Base-by-base conservation (phyloP, 92 coral and sea anemone species). In the Palythoa caribaeorum region DNA sequence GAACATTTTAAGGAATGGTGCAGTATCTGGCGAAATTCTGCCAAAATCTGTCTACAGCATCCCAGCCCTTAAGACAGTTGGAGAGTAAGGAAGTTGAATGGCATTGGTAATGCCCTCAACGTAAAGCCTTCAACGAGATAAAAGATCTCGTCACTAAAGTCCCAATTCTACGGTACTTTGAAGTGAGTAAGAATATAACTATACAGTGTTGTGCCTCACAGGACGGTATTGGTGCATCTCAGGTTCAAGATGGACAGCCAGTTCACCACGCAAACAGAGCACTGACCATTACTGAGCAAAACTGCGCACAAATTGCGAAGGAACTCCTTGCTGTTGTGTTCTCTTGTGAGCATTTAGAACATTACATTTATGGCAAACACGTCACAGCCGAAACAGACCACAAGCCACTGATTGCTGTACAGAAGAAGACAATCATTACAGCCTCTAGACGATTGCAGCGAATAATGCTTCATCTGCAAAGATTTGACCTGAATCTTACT, bases 231-330 rank as follows among this genome's bases (percentile, higher is more conserved):
- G 76, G 76, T 71, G 76, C 76, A 71, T 9, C 76, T 17, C 51
- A 37, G 76, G 51, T 71, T 71, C 76, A 71, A 51, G 48, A 71
- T 71, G 76, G 76, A 71, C 76, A 71, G 76, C 76, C 76, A 71
- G 76, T 71, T 51, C 76, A 38, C 76, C 37, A 71, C 19, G 52
- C 76, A 71, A 71, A 71, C 76, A 71, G 51, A 71, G 76, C 76
- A 71, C 76, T 71, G 76, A 71, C 51, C 76, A 38, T 38, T 14
- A 71, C 76, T 9, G 51, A 71, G 50, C 76, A 71, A 71, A 71
- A 71, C 48, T 71, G 37, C 76, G 51, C 76, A 71, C 76, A 71
- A 71, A 71, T 71, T 71, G 76, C 37, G 76, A 71, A 71, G 76
- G 76, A 71, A 37, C 76, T 71, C 51, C 76, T 71, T 71, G 76